Conservation (phyloP, 37 sponge, comb jelly and placozoan genomes). For the Agelas oroides region DNA sequence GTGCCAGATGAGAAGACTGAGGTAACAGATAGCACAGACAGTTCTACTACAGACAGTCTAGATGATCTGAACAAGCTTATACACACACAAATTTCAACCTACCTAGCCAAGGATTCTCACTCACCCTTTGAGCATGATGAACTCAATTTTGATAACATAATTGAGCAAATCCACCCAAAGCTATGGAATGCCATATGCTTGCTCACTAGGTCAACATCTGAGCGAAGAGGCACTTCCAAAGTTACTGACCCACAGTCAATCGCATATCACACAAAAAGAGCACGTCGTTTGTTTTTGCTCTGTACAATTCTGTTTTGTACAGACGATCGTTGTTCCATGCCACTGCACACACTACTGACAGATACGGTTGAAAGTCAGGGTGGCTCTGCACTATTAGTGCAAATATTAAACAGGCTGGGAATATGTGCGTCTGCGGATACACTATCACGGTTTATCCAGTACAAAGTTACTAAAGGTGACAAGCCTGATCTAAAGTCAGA, state of each 20-base stretch:
- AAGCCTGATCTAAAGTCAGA: not conserved
- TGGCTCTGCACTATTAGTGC: constrained; percentile 16
- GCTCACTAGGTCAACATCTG: constrained; percentile 13
- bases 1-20: not conserved
- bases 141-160: constrained; percentile 11
- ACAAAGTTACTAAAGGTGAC: not conserved
- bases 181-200: constrained; percentile 13
- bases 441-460: constrained; percentile 34
- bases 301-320: constrained; percentile 23
- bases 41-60: not conserved
- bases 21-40: not conserved
- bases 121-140: not conserved
- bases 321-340: constrained; percentile 23
- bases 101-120: not conserved
- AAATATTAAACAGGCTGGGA: constrained; percentile 16
- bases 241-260: not conserved
- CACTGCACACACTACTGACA: constrained; percentile 25
- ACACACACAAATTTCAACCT: not conserved
- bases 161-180: not conserved
- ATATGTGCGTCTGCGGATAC: constrained; percentile 26
- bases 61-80: not conserved
- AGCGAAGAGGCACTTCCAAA: not conserved
- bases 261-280: not conserved
- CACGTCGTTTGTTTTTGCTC: constrained; percentile 1
- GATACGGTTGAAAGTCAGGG: constrained; percentile 31